Base-by-base conservation (phyloP, 2,113 vertebrate genomes). In the Nothobranchius kuhntae region DNA sequence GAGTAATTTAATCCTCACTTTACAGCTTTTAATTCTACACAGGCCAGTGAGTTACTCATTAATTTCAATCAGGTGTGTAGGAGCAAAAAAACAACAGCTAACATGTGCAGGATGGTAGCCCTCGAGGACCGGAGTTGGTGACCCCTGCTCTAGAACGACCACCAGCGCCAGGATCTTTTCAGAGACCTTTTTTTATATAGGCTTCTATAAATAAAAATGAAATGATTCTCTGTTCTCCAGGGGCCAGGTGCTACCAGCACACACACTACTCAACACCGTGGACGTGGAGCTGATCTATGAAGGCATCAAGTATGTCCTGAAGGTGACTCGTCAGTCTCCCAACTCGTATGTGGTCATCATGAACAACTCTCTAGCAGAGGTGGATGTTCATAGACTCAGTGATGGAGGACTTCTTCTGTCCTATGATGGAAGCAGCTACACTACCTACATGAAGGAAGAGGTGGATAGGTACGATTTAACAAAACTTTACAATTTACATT, bases 381-480 rank as follows among this genome's bases (percentile, higher is more conserved):
- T 99, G 0, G 98, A 99, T 0, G 97, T 99, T 38, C 98, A 99
- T 61, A 93, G 98, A 0, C 91, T 99, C 70, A 99, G 98, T 1
- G 98, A 99, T 0, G 98, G 98, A 2, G 98, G 98, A 0, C 91
- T 99, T 54, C 88, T 99, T 59, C 88, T 99, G 12, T 99, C 97
- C 24, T 99, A 99, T 0, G 97, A 99, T 0, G 96, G 97, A 52
- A 99, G 96, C 91, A 99, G 97, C 91, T 99, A 99, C 51, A 99
- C 97, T n/a, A 99, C 97, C 0, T 99, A 99, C 92, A 97, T 99
- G 96, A 99, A 99, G 57, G 97, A 99, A 56, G 98, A 99, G 82
- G 95, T 99, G 46, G 96, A 99, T 89, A 93, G 96, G 97, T 99
- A 79, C 14, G 65, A 61, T 2, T n/a, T 47, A 60, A 11, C 9